Conservation (phyloP, 1,140 invertebrate genomes). For the Pogonomyrmex californicus region DNA sequence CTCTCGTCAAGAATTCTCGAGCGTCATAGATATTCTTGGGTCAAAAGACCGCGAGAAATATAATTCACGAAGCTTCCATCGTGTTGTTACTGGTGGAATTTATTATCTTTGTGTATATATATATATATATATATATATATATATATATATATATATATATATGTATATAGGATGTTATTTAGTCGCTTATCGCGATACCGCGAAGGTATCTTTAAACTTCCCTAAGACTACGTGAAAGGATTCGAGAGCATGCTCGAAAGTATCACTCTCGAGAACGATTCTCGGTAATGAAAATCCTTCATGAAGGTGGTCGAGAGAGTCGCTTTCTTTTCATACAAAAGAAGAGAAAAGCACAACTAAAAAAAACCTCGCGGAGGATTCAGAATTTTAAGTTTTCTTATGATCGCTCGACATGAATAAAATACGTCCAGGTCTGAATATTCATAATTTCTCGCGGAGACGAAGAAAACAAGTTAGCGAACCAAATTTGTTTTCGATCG, state of each 20-base stretch:
- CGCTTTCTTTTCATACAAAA: not conserved
- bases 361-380: not conserved
- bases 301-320: not conserved
- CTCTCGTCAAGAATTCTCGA: not conserved
- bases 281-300: not conserved
- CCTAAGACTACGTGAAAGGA: slow-evolving; percentile 5
- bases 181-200: not conserved
- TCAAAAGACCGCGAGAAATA: not conserved
- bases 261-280: slow-evolving; percentile 3
- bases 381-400: not conserved
- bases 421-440: not conserved
- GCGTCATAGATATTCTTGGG: not conserved
- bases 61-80: not conserved
- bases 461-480: not conserved
- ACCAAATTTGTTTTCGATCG: slow-evolving; percentile 4
- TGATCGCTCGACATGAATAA: not conserved
- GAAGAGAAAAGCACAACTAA: not conserved
- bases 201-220: not conserved
- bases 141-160: not conserved
- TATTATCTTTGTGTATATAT: not conserved
- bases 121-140: not conserved
- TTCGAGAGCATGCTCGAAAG: not conserved
- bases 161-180: not conserved
- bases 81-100: not conserved
- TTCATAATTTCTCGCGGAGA: not conserved